Base-by-base conservation (phyloP, 2,888 invertebrate genomes). In the Chrysina gloriosa region DNA sequence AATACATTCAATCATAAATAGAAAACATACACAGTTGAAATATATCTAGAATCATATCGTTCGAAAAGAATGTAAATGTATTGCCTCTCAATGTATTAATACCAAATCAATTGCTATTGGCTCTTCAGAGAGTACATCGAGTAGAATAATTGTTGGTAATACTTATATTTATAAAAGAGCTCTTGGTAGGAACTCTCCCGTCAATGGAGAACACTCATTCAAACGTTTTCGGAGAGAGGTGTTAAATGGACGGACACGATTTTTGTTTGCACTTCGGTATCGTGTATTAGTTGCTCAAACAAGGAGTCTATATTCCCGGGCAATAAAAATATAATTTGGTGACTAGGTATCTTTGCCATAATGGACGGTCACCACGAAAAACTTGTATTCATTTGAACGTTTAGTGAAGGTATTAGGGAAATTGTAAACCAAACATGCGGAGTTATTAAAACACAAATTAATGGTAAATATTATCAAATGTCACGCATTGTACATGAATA, bases 241-340 rank as follows among this genome's bases (percentile, higher is more conserved):
- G 65, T 66, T 66, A 66, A 66, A 56, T 47, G 65, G 58, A 56
- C 65, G 42, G 34, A 66, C 54, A 56, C 47, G 65, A 54, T 54
- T 65, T 42, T 19, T 65, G 42, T 65, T 65, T 65, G 27, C 45
- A 65, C 11, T 65, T 50, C 42, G 54, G 58, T 56, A 66, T 54
- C 31, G 65, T 66, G 23, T 66, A 66, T 66, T 54, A 54, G 54
- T 66, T 66, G 42, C 14, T 45, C 54, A 66, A 54, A 54, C 47
- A 66, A 36, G 39, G 7, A 52, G 52, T 54, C 52, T 58, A 58
- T 52, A 52, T 58, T 42, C 42, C 42, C 58, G 16, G 25, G 42
- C 58, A 42, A 58, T 58, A 58, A 58, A 58, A 58, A 58, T 58
- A 58, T 58, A 58, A 58, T 58, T 58, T 58, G 58, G 58, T 58